Evolutionary conservation across 2,797 vertebrate species (phyloP).

Genomic region (Chrysocyon brachyurus): DNA sequence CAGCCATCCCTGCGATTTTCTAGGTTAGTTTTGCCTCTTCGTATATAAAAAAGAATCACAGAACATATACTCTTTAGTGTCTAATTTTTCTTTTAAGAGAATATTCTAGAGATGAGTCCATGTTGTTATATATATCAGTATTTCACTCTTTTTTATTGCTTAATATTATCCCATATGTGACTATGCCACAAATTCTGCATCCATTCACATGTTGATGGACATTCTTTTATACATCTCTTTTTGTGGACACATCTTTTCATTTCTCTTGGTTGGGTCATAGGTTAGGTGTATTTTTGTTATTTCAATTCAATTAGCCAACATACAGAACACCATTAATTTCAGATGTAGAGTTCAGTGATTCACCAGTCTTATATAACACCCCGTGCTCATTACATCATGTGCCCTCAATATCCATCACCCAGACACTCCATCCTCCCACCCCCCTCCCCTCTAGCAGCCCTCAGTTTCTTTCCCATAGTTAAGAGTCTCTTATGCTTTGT

Average conservation of each 20-base stretch:
- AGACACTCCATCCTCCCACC: too few relatives aligned
- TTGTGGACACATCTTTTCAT: not conserved
- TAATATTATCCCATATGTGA: not conserved
- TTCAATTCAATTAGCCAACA: too few relatives aligned
- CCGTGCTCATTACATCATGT: too few relatives aligned
- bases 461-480: too few relatives aligned
- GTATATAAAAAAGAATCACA: not conserved
- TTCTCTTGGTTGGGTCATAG: not conserved
- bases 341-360: too few relatives aligned
- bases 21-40: not conserved
- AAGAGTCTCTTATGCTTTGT: too few relatives aligned
- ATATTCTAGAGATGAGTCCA: not conserved
- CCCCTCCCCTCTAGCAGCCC: too few relatives aligned
- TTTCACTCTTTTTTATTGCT: not conserved
- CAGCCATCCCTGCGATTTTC: not conserved
- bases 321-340: too few relatives aligned
- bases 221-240: not conserved
- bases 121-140: not conserved
- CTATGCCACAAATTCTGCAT: not conserved
- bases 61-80: not conserved
- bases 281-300: not conserved
- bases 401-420: too few relatives aligned
- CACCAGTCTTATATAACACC: too few relatives aligned
- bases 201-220: not conserved
- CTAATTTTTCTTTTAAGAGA: conserved; percentile 32